phyloP scores from a whole-genome alignment of 2,797 vertebrate species.

The Galaxias olidus region DNA sequence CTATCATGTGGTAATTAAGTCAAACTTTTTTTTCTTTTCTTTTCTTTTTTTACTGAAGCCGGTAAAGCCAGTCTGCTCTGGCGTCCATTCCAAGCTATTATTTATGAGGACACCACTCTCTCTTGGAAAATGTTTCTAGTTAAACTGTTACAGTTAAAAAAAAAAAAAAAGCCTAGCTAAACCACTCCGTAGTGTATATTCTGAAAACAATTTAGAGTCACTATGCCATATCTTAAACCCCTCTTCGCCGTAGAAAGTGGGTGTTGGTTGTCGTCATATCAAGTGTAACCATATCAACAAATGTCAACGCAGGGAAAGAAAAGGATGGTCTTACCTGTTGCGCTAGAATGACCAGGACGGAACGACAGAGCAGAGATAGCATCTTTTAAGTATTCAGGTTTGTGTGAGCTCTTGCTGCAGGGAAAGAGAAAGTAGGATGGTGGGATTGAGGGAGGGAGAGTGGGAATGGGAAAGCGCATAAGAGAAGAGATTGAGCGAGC shows the following conservation, averaged over 20 bases:
- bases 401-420: slow-evolving; percentile 51
- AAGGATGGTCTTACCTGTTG: slow-evolving; percentile 81
- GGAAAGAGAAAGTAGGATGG: slow-evolving; percentile 21
- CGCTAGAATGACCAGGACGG: slow-evolving; percentile 77
- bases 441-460: slow-evolving; percentile 52
- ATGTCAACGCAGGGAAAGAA: neutral
- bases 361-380: slow-evolving; percentile 73
- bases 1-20: neutral
- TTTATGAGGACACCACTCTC: too few species aligned
- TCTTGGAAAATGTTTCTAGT: too few species aligned
- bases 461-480: slow-evolving; percentile 43
- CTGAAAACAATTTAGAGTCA: neutral
- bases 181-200: neutral
- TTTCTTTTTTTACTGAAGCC: too few species aligned
- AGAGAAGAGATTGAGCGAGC: slow-evolving; percentile 56
- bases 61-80: too few species aligned
- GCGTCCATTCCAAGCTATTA: too few species aligned
- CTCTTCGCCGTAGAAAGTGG: slow-evolving; percentile 4
- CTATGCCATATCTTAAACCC: neutral
- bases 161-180: neutral
- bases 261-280: slow-evolving; percentile 7
- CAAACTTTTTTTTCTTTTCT: neutral
- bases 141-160: too few species aligned
- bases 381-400: slow-evolving; percentile 73
- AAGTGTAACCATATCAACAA: neutral